These are phyloP conservation scores for Pimpla rufipes DNA, from an alignment of 2,888 invertebrate species.

Conservation along the genomic window DNA sequence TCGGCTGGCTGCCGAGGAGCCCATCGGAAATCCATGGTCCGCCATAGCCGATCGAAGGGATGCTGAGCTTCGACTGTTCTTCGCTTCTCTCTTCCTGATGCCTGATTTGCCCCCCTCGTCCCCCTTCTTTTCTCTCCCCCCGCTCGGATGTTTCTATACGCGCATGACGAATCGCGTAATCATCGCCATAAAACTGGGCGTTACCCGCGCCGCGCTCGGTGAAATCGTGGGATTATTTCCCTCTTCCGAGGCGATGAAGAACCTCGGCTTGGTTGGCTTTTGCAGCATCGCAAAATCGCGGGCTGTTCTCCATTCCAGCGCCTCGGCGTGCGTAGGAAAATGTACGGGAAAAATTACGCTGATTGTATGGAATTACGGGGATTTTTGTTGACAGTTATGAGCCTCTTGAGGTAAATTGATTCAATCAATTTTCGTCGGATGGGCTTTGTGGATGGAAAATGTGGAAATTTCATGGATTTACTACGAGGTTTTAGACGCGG, in stretches of 20 bases:
- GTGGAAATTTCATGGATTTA: not conserved
- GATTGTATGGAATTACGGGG: conserved; percentile 1
- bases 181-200: conserved; percentile 60
- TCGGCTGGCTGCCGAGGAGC: not conserved
- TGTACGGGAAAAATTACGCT: not conserved
- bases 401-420: not conserved
- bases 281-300: too few species aligned
- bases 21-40: conserved; percentile 46
- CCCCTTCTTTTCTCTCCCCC: too few species aligned
- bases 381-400: conserved; percentile 6
- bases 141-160: conserved; percentile 36
- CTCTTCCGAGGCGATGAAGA: too few species aligned
- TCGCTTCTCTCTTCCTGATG: conserved; percentile 29
- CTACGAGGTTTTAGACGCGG: too few species aligned
- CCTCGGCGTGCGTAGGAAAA: conserved; percentile 6
- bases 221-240: conserved; percentile 57
- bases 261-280: too few species aligned
- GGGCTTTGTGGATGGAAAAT: not conserved
- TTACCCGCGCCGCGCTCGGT: conserved; percentile 46
- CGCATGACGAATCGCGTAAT: conserved; percentile 54
- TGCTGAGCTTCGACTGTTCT: conserved; percentile 31
- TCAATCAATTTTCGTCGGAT: not conserved
- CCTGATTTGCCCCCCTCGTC: too few species aligned
- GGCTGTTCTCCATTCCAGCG: too few species aligned
- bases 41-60: conserved; percentile 49